phyloP scores from a whole-genome alignment of 2,113 vertebrate genomes.

The Bufo bufo region DNA sequence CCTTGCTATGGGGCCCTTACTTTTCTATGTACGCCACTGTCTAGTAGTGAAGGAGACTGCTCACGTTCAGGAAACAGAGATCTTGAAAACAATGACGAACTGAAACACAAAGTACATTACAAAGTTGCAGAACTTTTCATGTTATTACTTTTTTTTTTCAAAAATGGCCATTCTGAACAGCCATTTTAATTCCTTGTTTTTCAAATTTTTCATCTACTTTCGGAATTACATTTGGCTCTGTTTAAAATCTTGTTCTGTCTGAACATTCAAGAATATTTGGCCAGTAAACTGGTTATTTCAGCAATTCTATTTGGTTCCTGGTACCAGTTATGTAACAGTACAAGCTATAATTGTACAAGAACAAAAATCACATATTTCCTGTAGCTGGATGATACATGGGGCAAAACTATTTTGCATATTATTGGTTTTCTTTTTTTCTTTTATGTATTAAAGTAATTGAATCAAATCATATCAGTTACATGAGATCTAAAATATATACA shows the following conservation, averaged over 20 bases:
- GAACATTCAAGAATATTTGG: neutral
- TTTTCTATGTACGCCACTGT: too few relatives aligned
- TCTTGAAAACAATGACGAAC: too few relatives aligned
- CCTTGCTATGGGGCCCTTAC: too few relatives aligned
- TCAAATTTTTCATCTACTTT: neutral
- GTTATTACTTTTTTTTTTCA: neutral
- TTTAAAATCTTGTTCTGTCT: neutral
- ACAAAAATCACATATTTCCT: neutral
- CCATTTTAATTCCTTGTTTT: neutral
- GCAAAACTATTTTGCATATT: neutral
- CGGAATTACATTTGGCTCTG: neutral
- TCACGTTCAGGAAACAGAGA: too few relatives aligned
- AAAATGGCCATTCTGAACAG: neutral
- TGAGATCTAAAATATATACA: too few relatives aligned
- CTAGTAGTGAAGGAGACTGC: too few relatives aligned
- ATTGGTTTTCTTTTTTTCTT: neutral
- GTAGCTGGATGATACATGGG: neutral
- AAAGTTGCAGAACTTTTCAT: too few relatives aligned
- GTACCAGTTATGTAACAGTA: neutral
- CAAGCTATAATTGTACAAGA: neutral
- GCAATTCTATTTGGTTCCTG: neutral
- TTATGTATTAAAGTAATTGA: neutral
- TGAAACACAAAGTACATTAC: too few relatives aligned
- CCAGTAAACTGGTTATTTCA: too few relatives aligned
- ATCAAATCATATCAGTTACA: neutral